Percentiles rank a stretch among this genome's conserved stretches.
These are phyloP conservation scores for Nomada lathburiana DNA, from an alignment of 2,888 invertebrate species.

Conservation along the genomic window DNA sequence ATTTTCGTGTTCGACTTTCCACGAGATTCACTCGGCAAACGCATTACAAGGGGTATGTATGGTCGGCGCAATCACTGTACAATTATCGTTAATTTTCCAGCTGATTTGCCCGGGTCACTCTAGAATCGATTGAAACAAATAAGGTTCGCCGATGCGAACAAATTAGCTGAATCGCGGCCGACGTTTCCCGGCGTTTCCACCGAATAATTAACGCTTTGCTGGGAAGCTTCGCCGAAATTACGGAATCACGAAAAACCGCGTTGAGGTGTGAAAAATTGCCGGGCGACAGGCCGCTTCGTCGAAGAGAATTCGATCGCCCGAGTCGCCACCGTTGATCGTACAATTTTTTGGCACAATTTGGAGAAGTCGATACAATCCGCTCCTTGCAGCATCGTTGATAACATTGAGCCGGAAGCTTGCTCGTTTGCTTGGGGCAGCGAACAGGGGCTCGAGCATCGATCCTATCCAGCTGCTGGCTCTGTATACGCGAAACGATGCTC, in stretches of 20 bases:
- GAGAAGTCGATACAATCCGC: not conserved
- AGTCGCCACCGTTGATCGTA: too few species aligned
- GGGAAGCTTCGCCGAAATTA: not conserved
- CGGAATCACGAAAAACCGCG: not conserved
- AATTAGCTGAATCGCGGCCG: slow-evolving; percentile 15
- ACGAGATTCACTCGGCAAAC: not conserved
- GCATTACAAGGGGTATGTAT: too few species aligned
- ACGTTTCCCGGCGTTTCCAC: slow-evolving; percentile 15
- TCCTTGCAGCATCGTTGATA: not conserved
- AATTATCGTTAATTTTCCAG: slow-evolving; percentile 31
- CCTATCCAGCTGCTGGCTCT: too few species aligned
- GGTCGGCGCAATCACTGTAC: slow-evolving; percentile 1
- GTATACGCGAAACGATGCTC: not conserved
- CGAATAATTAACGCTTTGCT: slow-evolving; percentile 15
- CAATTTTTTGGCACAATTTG: too few species aligned
- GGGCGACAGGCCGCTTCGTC: not conserved
- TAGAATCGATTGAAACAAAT: slow-evolving; percentile 13
- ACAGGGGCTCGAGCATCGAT: too few species aligned
- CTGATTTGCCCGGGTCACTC: not conserved
- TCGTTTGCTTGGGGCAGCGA: too few species aligned
- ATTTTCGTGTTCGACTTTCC: not conserved
- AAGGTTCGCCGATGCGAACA: slow-evolving; percentile 25
- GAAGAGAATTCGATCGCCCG: not conserved
- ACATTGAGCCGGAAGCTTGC: too few species aligned
- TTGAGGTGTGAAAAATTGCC: not conserved